Evolutionary conservation across 2,888 invertebrate species (phyloP).

Genomic region (Melipona bicolor): DNA sequence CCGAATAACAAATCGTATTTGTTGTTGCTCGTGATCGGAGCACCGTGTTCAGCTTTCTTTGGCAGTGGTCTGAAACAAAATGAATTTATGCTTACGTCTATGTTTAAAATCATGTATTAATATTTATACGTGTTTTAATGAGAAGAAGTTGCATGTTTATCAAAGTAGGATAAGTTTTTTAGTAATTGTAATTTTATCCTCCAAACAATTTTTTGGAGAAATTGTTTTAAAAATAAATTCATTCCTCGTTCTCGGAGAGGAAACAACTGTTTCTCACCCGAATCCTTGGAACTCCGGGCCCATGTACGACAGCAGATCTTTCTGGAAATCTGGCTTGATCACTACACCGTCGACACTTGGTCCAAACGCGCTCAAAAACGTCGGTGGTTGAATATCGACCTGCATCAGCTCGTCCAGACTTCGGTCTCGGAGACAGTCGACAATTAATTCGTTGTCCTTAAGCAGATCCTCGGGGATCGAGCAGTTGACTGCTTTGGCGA

Average conservation of each 20-base stretch:
- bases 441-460: constrained; percentile 93
- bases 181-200: no score
- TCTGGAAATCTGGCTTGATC: constrained; percentile 94
- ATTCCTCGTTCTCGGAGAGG: background rate
- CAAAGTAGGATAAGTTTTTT: background rate
- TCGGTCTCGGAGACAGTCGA: constrained; percentile 92
- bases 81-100: no score
- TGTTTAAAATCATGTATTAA: background rate
- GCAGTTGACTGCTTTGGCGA: constrained; percentile 93
- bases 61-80: constrained; percentile 74
- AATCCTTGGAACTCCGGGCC: constrained; percentile 83
- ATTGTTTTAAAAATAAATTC: no score
- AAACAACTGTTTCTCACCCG: constrained; percentile 73
- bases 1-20: constrained; percentile 95
- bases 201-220: no score
- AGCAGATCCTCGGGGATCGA: constrained; percentile 92
- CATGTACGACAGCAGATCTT: constrained; percentile 90
- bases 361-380: constrained; percentile 94
- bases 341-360: constrained; percentile 98
- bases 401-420: constrained; percentile 90
- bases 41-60: constrained; percentile 80
- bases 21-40: constrained; percentile 84
- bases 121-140: background rate
- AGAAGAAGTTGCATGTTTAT: no score
- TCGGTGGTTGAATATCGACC: constrained; percentile 91